Evolutionary conservation across 53 echinoderm and acorn worm genomes (phyloP), one percentile per base, ranked within the genome.

Genomic region (Paracentrotus lividus): DNA sequence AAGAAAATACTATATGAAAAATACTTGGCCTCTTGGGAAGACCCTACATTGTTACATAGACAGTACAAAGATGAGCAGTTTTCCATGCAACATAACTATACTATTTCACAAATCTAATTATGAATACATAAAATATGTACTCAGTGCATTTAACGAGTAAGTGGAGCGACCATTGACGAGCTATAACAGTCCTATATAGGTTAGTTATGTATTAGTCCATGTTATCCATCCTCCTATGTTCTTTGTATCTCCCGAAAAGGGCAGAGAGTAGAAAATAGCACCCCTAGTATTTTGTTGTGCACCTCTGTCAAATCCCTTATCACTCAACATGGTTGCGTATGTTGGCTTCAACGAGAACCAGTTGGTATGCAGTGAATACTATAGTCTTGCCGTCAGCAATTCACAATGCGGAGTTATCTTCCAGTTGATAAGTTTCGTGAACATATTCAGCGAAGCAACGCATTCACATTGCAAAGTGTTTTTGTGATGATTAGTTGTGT

Each of bases 361-460:
- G 60, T 60, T 89, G 89, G 89, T 89, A 89, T 89, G 89, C 64
- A 33, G 33, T 55, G 42, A 89, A 88, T 60, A 88, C 64, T 88
- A 44, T 57, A 53, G 81, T 78, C 81, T 78, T 24, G 44, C 81
- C 43, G 47, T 45, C 81, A 75, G 75, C 36, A 5, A 75, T 78
- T 78, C 81, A 78, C 81, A 78, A 44, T 45, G n/a, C 31, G 36
- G 45, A 2, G 81, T 34, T 26, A n/a, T 78, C 27, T 24, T 78
- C 7, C n/a, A 24, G 81, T 10, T 78, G 16, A 78, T 45, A 21
- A 78, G 26, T 4, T 24, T 78, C 45, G n/a, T 16, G 81, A 78
- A 78, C 0, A 45, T 45, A n/a, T n/a, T n/a, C n/a, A n/a, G n/a
- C 36, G 3, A 75, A n/a, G n/a, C n/a, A n/a, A n/a, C n/a, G n/a